phyloP scores from a whole-genome alignment of 2,113 vertebrate species.

The Semnornis frantzii region DNA sequence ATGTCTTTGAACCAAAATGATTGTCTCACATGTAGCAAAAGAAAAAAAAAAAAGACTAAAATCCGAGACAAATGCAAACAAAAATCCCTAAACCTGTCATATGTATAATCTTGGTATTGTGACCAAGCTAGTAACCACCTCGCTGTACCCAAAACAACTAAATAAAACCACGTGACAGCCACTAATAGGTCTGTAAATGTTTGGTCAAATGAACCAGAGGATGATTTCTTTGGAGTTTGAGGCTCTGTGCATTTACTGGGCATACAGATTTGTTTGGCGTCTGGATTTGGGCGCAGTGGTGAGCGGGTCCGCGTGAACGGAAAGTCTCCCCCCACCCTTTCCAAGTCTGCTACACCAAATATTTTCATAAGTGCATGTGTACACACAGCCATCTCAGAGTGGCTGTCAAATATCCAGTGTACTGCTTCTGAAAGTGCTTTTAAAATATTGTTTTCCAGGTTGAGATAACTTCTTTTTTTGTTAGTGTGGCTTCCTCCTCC shows the following conservation, averaged over 20 bases:
- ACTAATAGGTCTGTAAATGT: neutral
- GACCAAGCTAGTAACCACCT: neutral
- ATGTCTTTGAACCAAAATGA: neutral
- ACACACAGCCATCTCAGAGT: neutral
- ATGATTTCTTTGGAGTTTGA: neutral
- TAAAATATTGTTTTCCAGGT: neutral
- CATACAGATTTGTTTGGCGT: neutral
- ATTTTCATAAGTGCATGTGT: neutral
- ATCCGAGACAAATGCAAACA: neutral
- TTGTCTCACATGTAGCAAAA: neutral
- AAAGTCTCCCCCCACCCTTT: neutral
- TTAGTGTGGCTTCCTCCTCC: neutral
- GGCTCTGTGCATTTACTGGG: neutral
- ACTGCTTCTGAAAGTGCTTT: neutral
- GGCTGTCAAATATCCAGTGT: neutral
- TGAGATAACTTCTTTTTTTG: neutral
- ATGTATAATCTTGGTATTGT: neutral
- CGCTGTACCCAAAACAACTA: neutral
- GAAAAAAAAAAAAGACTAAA: neutral
- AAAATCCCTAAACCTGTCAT: neutral
- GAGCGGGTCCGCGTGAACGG: fast-evolving
- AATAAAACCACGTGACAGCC: neutral
- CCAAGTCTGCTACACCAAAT: neutral
- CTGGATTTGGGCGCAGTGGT: neutral
- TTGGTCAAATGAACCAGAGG: neutral